These are phyloP conservation scores for Drosophila ohnishii DNA, from an alignment of 1,140 invertebrate genomes.

Conservation along the genomic window DNA sequence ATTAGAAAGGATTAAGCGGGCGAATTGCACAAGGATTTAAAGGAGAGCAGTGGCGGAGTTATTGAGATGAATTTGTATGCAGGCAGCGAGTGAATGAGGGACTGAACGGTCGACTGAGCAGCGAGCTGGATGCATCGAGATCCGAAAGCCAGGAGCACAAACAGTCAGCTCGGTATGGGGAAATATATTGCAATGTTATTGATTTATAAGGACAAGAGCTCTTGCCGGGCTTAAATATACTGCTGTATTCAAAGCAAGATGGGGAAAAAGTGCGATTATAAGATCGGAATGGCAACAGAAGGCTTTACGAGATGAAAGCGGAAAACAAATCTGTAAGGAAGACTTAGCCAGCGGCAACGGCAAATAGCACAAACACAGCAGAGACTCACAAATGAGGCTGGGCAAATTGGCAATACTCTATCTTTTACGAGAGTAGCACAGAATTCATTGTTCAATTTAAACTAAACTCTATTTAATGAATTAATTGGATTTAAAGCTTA, in stretches of 20 bases:
- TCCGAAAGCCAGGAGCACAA: slow-evolving; percentile 34
- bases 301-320: slow-evolving; percentile 15
- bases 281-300: slow-evolving; percentile 15
- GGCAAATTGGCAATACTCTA: slow-evolving; percentile 44
- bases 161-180: slow-evolving; percentile 40
- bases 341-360: slow-evolving; percentile 48
- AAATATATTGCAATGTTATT: slow-evolving; percentile 75
- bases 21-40: slow-evolving; percentile 73
- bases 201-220: slow-evolving; percentile 67
- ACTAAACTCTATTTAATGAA: background rate
- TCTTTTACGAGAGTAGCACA: background rate
- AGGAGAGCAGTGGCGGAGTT: slow-evolving; percentile 58
- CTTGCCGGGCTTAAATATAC: slow-evolving; percentile 61
- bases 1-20: slow-evolving; percentile 76
- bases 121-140: slow-evolving; percentile 60
- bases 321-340: slow-evolving; percentile 54
- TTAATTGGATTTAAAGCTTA: no score
- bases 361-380: slow-evolving; percentile 43
- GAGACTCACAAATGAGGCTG: slow-evolving; percentile 47
- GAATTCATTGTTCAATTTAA: background rate
- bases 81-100: slow-evolving; percentile 41
- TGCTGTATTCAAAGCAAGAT: slow-evolving; percentile 11
- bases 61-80: slow-evolving; percentile 73
- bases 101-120: slow-evolving; percentile 47
- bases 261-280: slow-evolving; percentile 13